Evolutionary conservation across 2,888 invertebrate species (phyloP), one percentile per base, ranked within the genome.

Genomic region (Mactromeris polynyma): DNA sequence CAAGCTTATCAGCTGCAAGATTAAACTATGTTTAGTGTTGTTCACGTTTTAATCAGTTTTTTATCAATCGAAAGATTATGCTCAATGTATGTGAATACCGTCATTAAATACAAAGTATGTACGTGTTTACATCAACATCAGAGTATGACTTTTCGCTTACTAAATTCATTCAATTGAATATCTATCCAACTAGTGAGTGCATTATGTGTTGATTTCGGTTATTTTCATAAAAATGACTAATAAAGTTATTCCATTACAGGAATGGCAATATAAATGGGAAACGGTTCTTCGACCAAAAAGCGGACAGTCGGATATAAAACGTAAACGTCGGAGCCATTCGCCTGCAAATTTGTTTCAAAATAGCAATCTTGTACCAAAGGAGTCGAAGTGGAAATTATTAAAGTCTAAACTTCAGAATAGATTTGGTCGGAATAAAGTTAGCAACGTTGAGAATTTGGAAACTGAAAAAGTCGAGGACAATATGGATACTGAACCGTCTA

Each of bases 201-300:
- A n/a, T 64, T 64, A 64, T 64, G 58, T 26, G n/a, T 64, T 64
- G 58, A 64, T 9, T n/a, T 64, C 58, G 58, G 58, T 64, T 64
- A 64, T 64, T 64, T 64, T 64, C 58, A 7, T 7, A 64, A 64
- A 4, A n/a, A 64, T 64, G 58, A 73, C 31, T 73, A 73, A 36
- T 73, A 73, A 36, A 19, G 73, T 36, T 73, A 73, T 14, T 73
- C 36, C 73, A 83, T 91, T 91, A 83, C 84, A 92, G 91, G 90
- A 82, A 54, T 92, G 91, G 91, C 84, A 84, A 26, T 89, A 87
- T 42, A 90, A 87, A 83, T 92, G 91, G 91, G 91, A 92, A 33
- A 82, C 78, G 19, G 19, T 87, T 21, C 83, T 86, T 51, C 77
- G 91, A 81, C 91, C 91, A 19, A 92, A 89, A 36, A 83, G 85